phyloP scores from a whole-genome alignment of 2,888 invertebrate genomes.

The Cataglyphis albicans region DNA sequence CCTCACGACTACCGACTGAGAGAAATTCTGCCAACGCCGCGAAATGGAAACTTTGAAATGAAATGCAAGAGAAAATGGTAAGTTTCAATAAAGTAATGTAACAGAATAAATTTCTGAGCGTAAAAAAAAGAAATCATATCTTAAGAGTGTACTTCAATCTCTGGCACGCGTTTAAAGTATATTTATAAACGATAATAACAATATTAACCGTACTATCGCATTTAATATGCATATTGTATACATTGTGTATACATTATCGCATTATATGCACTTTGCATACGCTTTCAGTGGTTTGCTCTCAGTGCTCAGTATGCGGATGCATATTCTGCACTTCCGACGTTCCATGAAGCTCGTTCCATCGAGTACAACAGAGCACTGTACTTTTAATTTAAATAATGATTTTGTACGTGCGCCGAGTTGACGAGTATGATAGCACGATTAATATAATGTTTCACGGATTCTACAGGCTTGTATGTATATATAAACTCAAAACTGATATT shows the following conservation, averaged over 20 bases:
- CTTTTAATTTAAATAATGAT: slow-evolving; percentile 12
- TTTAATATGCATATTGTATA: background rate
- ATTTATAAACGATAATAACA: slow-evolving; percentile 3
- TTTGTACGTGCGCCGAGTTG: background rate
- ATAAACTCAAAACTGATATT: background rate
- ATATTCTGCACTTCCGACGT: background rate
- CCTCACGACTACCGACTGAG: slow-evolving; percentile 43
- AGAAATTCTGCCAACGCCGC: slow-evolving; percentile 47
- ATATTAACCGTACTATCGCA: background rate
- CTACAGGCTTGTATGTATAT: background rate
- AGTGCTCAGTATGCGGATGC: background rate
- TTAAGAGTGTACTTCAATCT: background rate
- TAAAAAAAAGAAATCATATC: background rate
- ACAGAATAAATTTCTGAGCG: background rate
- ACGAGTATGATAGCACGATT: background rate
- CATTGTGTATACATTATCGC: background rate
- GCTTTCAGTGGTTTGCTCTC: background rate
- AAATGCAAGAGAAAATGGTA: background rate
- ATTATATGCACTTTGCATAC: background rate
- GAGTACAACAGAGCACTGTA: background rate
- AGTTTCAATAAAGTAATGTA: background rate
- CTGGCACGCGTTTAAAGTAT: background rate
- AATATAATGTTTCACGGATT: background rate
- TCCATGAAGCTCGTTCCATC: background rate
- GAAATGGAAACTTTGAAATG: slow-evolving; percentile 8